Evolutionary conservation across 2,797 vertebrate species (phyloP), one percentile per base, ranked within the genome.

Genomic region (Helicolenus hilgendorfi): DNA sequence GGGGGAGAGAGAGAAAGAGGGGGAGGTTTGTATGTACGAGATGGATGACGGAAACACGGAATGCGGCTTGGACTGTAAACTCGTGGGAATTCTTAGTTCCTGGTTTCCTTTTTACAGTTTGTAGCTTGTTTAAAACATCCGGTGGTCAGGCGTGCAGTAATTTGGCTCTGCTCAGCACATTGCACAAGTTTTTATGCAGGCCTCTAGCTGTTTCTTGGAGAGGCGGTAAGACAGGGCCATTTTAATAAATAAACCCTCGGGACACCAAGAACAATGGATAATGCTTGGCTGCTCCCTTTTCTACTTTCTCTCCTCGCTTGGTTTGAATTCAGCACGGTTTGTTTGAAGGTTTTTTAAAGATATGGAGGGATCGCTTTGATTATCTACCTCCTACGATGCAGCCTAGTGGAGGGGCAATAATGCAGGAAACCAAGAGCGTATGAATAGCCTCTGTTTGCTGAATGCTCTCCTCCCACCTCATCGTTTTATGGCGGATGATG

Each of bases 401-500:
- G 68, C 58, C 84, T 41, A 72, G 85, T 86, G 85, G 84, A 90
- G 74, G 73, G 77, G 89, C 83, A 88, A 88, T 94, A 94, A 91
- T 81, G 83, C 77, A 88, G 55, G 84, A 84, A 88, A 83, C 53
- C 80, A 35, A 77, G 75, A 78, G 77, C 71, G 29, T 83, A 79
- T 78, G 85, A 91, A 85, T 71, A 70, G 78, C 70, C 74, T 85
- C 63, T 60, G 71, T 76, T 90, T 91, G 70, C 83, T 27, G 79
- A 89, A 84, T 64, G 83, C 83, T 87, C 68, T 87, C 88, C 93
- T 89, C 93, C 90, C 82, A 88, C 89, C 87, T 93, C 82, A 76
- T 87, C 81, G 88, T 92, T 94, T 90, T 85, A 94, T 83, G 88
- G 90, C 64, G 83, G 88, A 92, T 89, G 87, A 92, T 89, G 83